Percentiles rank a stretch among this genome's conserved stretches.
These are phyloP conservation scores for Labrus mixtus DNA, from an alignment of 2,113 vertebrate species.

Conservation along the genomic window DNA sequence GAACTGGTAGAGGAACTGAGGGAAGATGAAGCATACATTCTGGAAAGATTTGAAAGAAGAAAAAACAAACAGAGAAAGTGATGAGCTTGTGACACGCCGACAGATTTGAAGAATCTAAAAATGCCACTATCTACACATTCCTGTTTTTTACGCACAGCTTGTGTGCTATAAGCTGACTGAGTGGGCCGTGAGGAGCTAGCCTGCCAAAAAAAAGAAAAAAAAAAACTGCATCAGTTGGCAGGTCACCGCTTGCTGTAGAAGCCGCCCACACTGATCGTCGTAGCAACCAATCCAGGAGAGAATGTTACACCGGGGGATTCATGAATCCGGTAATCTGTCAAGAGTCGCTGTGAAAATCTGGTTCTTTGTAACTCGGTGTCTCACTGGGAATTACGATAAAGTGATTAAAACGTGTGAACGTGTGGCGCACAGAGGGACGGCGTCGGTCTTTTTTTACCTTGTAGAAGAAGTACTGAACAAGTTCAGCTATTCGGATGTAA, in stretches of 20 bases:
- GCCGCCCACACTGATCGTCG: constrained; percentile 69
- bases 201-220: constrained; percentile 66
- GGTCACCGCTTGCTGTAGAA: constrained; percentile 47
- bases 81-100: constrained; percentile 49
- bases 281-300: constrained; percentile 61
- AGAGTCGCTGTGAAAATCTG: constrained; percentile 57
- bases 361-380: constrained; percentile 49
- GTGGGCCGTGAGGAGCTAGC: constrained; percentile 60
- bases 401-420: constrained; percentile 57
- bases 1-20: constrained; percentile 99
- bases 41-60: constrained; percentile 72
- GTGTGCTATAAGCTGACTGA: constrained; percentile 61
- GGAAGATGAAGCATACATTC: constrained; percentile 99
- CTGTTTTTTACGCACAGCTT: constrained; percentile 65
- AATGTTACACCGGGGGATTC: constrained; percentile 58
- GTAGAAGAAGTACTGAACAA: constrained; percentile 99
- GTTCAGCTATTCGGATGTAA: constrained; percentile 95
- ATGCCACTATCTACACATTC: constrained; percentile 60
- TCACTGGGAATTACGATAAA: constrained; percentile 61
- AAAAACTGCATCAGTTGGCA: constrained; percentile 70
- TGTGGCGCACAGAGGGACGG: constrained; percentile 1
- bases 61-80: constrained; percentile 31
- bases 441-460: constrained; percentile 86
- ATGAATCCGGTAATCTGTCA: constrained; percentile 70
- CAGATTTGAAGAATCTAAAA: constrained; percentile 62